Evolutionary conservation across 2,797 vertebrate species (phyloP).

Genomic region (Numenius phaeopus): DNA sequence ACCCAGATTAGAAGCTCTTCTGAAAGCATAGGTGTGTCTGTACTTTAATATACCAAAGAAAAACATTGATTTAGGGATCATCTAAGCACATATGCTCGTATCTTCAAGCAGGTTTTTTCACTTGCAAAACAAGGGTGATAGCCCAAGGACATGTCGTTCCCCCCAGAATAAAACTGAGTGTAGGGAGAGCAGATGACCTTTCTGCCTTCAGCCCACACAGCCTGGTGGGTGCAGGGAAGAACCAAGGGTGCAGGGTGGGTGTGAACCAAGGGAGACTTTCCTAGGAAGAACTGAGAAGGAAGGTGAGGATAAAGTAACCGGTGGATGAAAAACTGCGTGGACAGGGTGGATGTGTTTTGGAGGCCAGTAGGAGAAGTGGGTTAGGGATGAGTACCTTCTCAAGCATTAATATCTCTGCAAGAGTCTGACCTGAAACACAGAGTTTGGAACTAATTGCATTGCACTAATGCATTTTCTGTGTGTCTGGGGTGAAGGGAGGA

Average conservation of each 20-base stretch:
- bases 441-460: neutral
- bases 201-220: neutral
- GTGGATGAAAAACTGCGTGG: neutral
- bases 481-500: neutral
- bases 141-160: neutral
- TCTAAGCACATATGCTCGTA: neutral
- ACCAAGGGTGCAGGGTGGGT: no score
- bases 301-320: neutral
- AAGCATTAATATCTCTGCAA: neutral
- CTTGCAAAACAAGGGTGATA: neutral
- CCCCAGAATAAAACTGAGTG: neutral
- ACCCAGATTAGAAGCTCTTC: neutral
- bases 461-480: neutral
- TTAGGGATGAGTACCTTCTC: neutral
- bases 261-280: neutral
- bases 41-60: neutral
- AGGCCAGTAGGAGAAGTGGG: neutral
- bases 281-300: neutral
- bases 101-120: neutral
- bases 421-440: neutral
- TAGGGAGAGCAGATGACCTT: neutral
- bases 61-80: neutral
- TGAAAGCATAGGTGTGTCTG: neutral
- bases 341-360: neutral
- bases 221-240: rapidly evolving